phyloP scores from a whole-genome alignment of 2,797 vertebrate genomes.

The Manis pentadactyla region DNA sequence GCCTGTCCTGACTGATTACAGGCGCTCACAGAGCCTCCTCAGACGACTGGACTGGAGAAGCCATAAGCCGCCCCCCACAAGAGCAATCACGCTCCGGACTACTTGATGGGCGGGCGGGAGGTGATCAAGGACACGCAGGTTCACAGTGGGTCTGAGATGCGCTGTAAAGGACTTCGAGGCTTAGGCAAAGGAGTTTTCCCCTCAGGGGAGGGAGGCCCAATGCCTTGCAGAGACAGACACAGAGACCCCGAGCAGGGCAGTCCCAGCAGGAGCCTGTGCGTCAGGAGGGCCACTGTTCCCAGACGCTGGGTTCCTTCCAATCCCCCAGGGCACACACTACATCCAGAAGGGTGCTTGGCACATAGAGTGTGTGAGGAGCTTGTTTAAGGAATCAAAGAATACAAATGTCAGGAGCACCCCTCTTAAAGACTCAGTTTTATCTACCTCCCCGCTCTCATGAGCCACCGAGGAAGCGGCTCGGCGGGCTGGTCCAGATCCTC shows the following conservation, averaged over 20 bases:
- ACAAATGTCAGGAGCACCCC: neutral
- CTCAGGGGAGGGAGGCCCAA: neutral
- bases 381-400: neutral
- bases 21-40: neutral
- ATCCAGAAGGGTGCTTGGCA: neutral
- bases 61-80: neutral
- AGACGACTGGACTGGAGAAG: neutral
- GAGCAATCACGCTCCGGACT: neutral
- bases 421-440: neutral
- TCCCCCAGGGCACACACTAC: neutral
- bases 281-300: too few species aligned
- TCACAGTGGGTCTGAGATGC: neutral
- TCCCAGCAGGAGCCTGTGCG: neutral
- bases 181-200: neutral
- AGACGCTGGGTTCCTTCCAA: rapidly evolving
- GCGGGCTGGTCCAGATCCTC: neutral
- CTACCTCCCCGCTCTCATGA: neutral
- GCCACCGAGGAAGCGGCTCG: neutral
- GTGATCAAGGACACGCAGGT: neutral
- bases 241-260: neutral
- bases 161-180: neutral
- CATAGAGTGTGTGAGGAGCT: neutral
- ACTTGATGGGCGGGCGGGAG: too few species aligned
- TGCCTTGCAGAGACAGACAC: neutral
- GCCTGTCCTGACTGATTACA: neutral